These are phyloP conservation scores for Chrysolina haemoptera DNA, from an alignment of 2,888 invertebrate species.

Conservation along the genomic window DNA sequence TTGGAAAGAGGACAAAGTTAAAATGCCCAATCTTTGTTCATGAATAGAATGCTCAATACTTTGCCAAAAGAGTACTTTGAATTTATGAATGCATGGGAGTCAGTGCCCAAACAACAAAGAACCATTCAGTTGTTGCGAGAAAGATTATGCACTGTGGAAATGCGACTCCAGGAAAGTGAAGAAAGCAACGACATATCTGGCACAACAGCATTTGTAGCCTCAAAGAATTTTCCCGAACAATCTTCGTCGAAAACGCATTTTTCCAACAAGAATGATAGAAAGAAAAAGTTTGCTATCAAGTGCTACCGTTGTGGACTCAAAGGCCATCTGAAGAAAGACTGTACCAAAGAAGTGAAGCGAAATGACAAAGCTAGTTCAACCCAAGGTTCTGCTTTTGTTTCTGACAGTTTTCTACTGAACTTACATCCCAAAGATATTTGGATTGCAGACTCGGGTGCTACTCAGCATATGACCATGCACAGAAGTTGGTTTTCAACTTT, in stretches of 20 bases:
- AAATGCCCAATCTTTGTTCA: slow-evolving; percentile 17
- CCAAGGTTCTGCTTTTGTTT: slow-evolving; percentile 13
- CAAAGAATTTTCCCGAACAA: not conserved
- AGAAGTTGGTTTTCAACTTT: slow-evolving; percentile 13
- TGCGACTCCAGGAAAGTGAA: not conserved
- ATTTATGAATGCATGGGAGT: slow-evolving; percentile 29
- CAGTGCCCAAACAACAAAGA: slow-evolving; percentile 22
- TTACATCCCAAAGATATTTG: slow-evolving; percentile 10
- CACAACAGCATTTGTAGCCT: slow-evolving; percentile 1
- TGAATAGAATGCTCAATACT: slow-evolving; percentile 31
- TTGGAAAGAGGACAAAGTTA: slow-evolving; percentile 7
- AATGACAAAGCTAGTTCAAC: not conserved
- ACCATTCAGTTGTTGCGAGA: not conserved
- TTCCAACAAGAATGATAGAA: not conserved
- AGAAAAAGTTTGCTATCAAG: not conserved
- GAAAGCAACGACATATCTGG: not conserved
- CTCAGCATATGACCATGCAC: slow-evolving; percentile 27
- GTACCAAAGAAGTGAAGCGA: not conserved
- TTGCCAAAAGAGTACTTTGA: slow-evolving; percentile 29
- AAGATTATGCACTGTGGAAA: slow-evolving; percentile 5
- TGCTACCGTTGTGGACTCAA: too few species aligned
- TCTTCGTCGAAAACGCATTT: not conserved
- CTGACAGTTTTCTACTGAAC: not conserved
- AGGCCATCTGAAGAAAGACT: not conserved
- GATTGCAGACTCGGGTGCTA: slow-evolving; percentile 29